Base-by-base conservation (phyloP, 2,797 vertebrate genomes). In the Pelochelys cantorii region DNA sequence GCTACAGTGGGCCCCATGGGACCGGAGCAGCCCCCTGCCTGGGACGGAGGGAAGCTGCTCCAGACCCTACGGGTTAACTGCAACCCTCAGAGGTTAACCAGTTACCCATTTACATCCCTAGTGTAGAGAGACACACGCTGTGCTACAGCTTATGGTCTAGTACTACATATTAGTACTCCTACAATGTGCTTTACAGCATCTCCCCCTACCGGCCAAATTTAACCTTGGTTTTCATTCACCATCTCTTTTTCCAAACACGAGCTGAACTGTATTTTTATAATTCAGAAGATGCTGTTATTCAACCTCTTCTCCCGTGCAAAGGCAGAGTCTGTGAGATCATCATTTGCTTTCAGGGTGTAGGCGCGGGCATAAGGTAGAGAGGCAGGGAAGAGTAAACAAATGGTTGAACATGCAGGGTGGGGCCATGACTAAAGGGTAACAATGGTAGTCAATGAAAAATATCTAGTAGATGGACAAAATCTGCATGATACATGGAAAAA, bases 171-270 rank as follows among this genome's bases (percentile, higher is more conserved):
- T n/a, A 31, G 11, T 15, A 25, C 7, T 53, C 23, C 6, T 20
- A 29, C 42, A 5, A 71, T 96, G 29, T 81, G 77, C 48, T 96
- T 90, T 89, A 88, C 95, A 95, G 93, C n/a, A 91, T 53, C 94
- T 92, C 97, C 95, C 96, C 92, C 96, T 97, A 34, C 91, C 79
- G 97, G 95, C 81, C 87, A 95, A 94, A 91, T 1, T 27, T 1
- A 85, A 90, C 37, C 84, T 81, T 56, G 23, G 7, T 90, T 90
- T 89, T 92, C 34, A 68, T 1, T 13, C 83, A 8, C 54, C 25
- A 4, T 29, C 29, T 87, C n/a, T 48, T 25, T 14, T 5, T n/a
- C n/a, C 14, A 71, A 82, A 82, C 7, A 7, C 2, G 15, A 75
- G 18, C 34, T 34, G n/a, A 77, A 54, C 11, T 12, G 59, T 25